phyloP scores from a whole-genome alignment of 2,797 vertebrate genomes.

The Danio kyathit region DNA sequence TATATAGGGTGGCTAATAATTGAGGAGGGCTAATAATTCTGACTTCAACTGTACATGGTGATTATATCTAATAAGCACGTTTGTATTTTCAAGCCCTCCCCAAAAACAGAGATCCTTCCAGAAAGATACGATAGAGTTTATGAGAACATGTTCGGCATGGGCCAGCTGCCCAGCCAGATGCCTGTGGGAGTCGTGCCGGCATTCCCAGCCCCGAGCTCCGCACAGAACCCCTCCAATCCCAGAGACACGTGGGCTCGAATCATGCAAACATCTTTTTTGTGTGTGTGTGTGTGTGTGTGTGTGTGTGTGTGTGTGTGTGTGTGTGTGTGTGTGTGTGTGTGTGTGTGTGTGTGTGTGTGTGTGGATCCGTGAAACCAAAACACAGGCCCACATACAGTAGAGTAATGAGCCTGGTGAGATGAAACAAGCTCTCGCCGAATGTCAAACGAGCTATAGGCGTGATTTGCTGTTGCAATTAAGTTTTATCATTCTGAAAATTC shows the following conservation, averaged over 20 bases:
- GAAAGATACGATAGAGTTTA: neutral
- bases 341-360: too few species aligned
- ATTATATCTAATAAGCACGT: neutral
- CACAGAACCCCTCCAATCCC: conserved; percentile 20
- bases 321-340: neutral
- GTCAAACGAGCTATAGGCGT: conserved; percentile 34
- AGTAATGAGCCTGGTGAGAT: conserved; percentile 39
- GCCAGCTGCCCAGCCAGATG: conserved; percentile 76
- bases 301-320: neutral
- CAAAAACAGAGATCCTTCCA: neutral
- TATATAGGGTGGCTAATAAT: too few species aligned
- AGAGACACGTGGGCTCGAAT: conserved; percentile 47
- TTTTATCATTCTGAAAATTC: conserved; percentile 66
- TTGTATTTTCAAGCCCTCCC: neutral
- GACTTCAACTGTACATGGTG: neutral
- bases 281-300: neutral
- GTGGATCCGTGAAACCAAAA: conserved; percentile 51
- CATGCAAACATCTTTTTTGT: conserved; percentile 56
- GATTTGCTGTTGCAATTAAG: conserved; percentile 62
- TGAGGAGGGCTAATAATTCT: too few species aligned
- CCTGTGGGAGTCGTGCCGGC: conserved; percentile 65
- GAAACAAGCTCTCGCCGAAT: conserved; percentile 54
- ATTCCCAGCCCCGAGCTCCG: conserved; percentile 74
- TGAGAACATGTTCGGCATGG: conserved; percentile 68
- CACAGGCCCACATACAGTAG: conserved; percentile 16